These are phyloP conservation scores for Brenthis hecate DNA, from an alignment of 2,888 invertebrate genomes.

Conservation along the genomic window DNA sequence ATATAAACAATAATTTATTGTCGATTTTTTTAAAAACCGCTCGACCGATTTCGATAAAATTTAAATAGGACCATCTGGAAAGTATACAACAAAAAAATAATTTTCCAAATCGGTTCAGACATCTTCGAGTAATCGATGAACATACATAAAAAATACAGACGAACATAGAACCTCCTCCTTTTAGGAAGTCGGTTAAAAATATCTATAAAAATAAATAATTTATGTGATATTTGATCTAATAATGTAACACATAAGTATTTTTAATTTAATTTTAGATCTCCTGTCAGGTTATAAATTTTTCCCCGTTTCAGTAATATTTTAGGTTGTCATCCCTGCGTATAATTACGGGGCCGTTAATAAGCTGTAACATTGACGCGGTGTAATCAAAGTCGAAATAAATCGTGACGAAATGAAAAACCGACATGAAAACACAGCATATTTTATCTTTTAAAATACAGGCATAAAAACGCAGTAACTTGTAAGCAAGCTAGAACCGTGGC, in stretches of 20 bases:
- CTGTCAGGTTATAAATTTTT: slow-evolving; percentile 53
- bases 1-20: too few relatives aligned
- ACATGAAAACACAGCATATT: slow-evolving; percentile 75
- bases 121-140: too few relatives aligned
- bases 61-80: too few relatives aligned
- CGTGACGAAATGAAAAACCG: slow-evolving; percentile 72
- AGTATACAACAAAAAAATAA: too few relatives aligned
- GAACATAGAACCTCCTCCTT: too few relatives aligned
- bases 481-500: slow-evolving; percentile 66
- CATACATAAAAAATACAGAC: too few relatives aligned
- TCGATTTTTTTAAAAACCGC: too few relatives aligned
- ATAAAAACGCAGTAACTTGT: slow-evolving; percentile 76
- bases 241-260: neutral
- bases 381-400: slow-evolving; percentile 78
- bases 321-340: slow-evolving; percentile 65
- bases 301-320: slow-evolving; percentile 58
- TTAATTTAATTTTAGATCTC: slow-evolving; percentile 28
- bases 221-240: neutral
- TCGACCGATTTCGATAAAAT: too few relatives aligned
- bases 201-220: neutral
- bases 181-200: neutral
- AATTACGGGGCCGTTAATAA: slow-evolving; percentile 76
- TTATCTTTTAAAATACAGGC: slow-evolving; percentile 66
- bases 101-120: too few relatives aligned
- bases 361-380: slow-evolving; percentile 69